Evolutionary conservation across 2,888 invertebrate species (phyloP).

Genomic region (Apodemia hepburni): DNA sequence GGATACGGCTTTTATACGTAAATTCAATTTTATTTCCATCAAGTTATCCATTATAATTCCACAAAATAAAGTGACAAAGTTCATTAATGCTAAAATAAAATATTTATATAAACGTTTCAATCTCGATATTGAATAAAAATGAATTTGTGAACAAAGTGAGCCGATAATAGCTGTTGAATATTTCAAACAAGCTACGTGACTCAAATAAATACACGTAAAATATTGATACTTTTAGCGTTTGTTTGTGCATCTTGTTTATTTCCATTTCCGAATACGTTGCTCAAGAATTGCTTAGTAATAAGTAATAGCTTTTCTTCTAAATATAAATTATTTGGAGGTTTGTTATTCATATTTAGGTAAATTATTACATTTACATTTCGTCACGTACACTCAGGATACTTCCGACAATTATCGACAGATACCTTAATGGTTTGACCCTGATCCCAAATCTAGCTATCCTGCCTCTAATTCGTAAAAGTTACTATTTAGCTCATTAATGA

Average conservation of each 20-base stretch:
- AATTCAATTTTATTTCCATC: too few species aligned
- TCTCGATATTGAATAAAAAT: conserved; percentile 64
- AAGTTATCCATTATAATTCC: background rate
- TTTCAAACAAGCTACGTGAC: conserved; percentile 66
- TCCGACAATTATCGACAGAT: too few species aligned
- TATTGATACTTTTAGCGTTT: conserved; percentile 25
- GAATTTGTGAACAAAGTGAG: conserved; percentile 68
- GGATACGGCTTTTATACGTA: background rate
- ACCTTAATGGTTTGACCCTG: too few species aligned
- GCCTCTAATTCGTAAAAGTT: too few species aligned
- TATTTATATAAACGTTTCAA: conserved; percentile 26
- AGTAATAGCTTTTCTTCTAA: background rate
- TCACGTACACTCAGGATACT: too few species aligned
- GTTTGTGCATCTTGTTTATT: conserved; percentile 19
- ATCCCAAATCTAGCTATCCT: too few species aligned
- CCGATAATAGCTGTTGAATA: conserved; percentile 72
- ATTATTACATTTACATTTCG: too few species aligned
- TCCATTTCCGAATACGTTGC: background rate
- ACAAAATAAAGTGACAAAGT: conserved; percentile 9
- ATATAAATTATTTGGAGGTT: background rate
- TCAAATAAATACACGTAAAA: conserved; percentile 50
- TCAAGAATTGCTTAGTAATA: background rate
- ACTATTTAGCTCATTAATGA: too few species aligned
- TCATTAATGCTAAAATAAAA: conserved; percentile 18
- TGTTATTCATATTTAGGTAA: too few species aligned